These are phyloP conservation scores for Callocephalon fimbriatum DNA, from an alignment of 2,113 vertebrate species.

Conservation along the genomic window DNA sequence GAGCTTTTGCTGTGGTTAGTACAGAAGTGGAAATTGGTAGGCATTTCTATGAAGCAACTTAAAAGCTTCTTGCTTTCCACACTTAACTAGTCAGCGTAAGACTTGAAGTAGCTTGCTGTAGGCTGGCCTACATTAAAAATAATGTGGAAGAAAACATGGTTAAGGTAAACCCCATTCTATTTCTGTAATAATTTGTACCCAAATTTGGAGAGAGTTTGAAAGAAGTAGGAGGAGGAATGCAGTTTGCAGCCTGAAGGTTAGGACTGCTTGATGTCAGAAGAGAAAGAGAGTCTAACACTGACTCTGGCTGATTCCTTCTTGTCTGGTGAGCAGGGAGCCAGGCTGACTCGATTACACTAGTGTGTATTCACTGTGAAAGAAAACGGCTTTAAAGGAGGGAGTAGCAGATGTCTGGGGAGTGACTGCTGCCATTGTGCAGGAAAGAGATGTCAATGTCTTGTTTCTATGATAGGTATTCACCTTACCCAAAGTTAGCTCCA, in stretches of 20 bases:
- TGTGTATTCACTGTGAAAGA: neutral
- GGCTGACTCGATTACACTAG: neutral
- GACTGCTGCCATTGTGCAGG: neutral
- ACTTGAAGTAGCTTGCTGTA: neutral
- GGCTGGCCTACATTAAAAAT: neutral
- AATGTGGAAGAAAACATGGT: neutral
- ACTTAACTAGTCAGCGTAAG: neutral
- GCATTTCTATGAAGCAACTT: neutral
- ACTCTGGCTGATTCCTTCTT: neutral
- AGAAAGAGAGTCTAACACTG: neutral
- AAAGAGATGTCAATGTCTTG: neutral
- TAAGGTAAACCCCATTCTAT: neutral
- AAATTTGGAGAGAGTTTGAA: neutral
- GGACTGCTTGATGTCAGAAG: neutral
- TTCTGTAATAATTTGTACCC: neutral
- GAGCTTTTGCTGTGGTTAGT: neutral
- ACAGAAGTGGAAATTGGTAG: neutral
- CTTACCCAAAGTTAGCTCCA: conserved; percentile 92
- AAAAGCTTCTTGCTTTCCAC: neutral
- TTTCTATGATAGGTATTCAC: conserved; percentile 86
- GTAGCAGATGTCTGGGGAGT: neutral
- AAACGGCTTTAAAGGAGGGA: neutral
- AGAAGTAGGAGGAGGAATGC: neutral
- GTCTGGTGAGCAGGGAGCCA: neutral
- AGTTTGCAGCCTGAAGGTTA: neutral